Evolutionary conservation across 2,888 invertebrate species (phyloP).

Genomic region (Orthosia incerta): DNA sequence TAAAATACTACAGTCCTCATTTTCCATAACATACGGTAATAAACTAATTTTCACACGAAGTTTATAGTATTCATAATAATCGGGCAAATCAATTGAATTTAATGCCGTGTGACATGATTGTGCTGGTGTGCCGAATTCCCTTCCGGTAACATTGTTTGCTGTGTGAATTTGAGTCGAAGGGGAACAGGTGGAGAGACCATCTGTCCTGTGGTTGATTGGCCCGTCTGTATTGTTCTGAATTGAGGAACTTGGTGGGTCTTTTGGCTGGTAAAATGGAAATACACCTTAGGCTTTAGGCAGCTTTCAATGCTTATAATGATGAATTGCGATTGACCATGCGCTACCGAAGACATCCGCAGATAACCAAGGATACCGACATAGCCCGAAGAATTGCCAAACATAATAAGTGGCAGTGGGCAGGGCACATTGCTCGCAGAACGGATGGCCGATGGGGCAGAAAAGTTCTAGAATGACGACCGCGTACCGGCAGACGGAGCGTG

Average conservation of each 20-base stretch:
- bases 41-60: slow-evolving; percentile 8
- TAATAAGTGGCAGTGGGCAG: too few relatives aligned
- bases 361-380: too few relatives aligned
- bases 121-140: slow-evolving; percentile 24
- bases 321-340: too few relatives aligned
- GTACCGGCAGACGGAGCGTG: too few relatives aligned
- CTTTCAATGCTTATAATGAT: too few relatives aligned
- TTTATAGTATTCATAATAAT: slow-evolving; percentile 27
- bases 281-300: too few relatives aligned
- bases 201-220: background rate
- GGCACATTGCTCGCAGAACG: too few relatives aligned
- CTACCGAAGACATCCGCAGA: too few relatives aligned
- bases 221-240: background rate
- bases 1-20: background rate
- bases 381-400: too few relatives aligned
- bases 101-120: slow-evolving; percentile 29
- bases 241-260: background rate
- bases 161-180: slow-evolving; percentile 21
- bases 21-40: background rate
- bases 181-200: slow-evolving; percentile 10
- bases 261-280: too few relatives aligned
- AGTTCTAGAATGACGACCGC: too few relatives aligned
- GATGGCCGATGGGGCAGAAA: too few relatives aligned
- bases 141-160: slow-evolving; percentile 43
- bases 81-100: slow-evolving; percentile 26